Conservation (phyloP, 2,113 vertebrate genomes). For the Marmota monax region DNA sequence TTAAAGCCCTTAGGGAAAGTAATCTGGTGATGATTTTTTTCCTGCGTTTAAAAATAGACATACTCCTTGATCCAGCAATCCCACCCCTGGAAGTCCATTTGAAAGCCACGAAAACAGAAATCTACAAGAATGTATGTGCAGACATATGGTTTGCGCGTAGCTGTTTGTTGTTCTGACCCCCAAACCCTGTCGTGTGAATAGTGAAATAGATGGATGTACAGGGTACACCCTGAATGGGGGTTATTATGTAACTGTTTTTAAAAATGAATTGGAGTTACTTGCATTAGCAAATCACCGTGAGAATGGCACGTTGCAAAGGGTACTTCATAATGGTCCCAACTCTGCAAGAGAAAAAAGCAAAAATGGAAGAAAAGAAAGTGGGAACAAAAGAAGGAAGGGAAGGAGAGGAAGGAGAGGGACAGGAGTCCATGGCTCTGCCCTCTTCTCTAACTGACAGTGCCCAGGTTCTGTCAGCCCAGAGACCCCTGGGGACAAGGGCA, state of each 20-base stretch:
- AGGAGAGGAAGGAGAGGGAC: rapidly evolving
- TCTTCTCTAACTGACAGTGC: rapidly evolving
- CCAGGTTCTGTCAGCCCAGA: rapidly evolving
- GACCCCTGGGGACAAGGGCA: neutral
- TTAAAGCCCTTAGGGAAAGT: neutral
- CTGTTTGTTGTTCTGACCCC: no score
- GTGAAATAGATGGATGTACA: rapidly evolving
- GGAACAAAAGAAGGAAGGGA: neutral
- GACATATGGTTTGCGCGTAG: neutral
- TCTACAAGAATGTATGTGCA: rapidly evolving
- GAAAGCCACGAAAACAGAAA: neutral
- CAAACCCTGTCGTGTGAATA: no score
- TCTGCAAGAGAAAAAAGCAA: neutral
- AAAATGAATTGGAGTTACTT: neutral
- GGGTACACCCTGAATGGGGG: rapidly evolving
- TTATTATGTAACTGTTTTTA: rapidly evolving
- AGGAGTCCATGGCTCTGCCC: rapidly evolving
- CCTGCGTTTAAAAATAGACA: neutral
- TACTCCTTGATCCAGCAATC: neutral
- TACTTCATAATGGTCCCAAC: rapidly evolving
- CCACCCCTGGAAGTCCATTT: neutral
- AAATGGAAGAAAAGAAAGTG: rapidly evolving
- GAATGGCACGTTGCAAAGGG: neutral
- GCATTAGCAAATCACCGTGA: neutral
- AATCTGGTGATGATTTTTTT: neutral